These are phyloP conservation scores for Promerops cafer DNA, from an alignment of 2,113 vertebrate genomes.

Conservation along the genomic window DNA sequence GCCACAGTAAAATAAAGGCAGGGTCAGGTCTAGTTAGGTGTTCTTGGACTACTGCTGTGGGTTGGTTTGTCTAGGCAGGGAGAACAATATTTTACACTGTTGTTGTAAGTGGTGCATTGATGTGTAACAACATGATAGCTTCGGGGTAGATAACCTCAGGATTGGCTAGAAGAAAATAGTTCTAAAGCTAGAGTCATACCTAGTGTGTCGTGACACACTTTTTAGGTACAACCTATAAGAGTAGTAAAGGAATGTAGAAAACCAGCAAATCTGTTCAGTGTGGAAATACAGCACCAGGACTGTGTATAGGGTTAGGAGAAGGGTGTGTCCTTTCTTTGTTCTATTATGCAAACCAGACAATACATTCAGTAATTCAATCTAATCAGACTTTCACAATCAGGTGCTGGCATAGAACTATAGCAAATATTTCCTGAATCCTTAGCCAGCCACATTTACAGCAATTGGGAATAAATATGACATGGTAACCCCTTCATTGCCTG, in stretches of 20 bases:
- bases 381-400: constrained; percentile 48
- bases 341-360: constrained; percentile 52
- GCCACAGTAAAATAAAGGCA: background rate
- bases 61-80: background rate
- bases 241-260: background rate
- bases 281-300: background rate
- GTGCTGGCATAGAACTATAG: constrained; percentile 14
- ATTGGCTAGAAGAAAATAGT: background rate
- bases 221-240: background rate
- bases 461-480: background rate
- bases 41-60: background rate
- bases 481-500: constrained; percentile 23
- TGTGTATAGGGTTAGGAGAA: background rate
- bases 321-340: constrained; percentile 47
- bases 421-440: constrained; percentile 49
- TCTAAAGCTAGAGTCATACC: background rate
- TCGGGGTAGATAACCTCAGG: background rate
- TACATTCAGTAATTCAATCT: constrained; percentile 37
- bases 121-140: background rate
- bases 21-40: background rate
- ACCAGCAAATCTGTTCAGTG: background rate
- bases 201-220: background rate
- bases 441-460: background rate
- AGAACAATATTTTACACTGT: background rate
- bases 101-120: background rate